Evolutionary conservation across 2,797 vertebrate genomes (phyloP).

Genomic region (Coregonus ussuriensis): DNA sequence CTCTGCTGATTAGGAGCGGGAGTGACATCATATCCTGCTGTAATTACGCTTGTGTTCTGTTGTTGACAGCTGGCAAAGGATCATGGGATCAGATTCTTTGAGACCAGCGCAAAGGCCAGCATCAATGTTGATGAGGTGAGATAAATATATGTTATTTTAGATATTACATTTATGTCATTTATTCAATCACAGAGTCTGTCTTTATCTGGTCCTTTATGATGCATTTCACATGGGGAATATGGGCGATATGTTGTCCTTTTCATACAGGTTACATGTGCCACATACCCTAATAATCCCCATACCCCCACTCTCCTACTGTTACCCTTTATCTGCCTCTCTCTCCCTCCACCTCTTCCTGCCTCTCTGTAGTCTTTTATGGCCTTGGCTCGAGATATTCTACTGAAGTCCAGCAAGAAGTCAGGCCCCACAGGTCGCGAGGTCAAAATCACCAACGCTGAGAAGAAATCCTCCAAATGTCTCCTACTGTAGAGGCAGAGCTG

Average conservation of each 20-base stretch:
- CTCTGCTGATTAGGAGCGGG: slow-evolving; percentile 47
- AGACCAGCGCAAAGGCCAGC: slow-evolving; percentile 94
- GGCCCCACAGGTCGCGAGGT: slow-evolving; percentile 71
- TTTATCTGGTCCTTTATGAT: background rate
- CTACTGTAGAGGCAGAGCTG: slow-evolving; percentile 64
- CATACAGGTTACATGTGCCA: background rate
- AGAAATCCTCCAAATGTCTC: slow-evolving; percentile 77
- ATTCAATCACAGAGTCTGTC: no score
- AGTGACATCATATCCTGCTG: slow-evolving; percentile 26
- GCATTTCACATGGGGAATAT: background rate
- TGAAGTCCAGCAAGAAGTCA: slow-evolving; percentile 79
- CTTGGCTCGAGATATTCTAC: slow-evolving; percentile 87
- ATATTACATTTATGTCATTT: background rate
- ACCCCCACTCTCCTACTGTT: background rate
- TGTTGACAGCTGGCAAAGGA: slow-evolving; percentile 84
- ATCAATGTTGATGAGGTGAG: slow-evolving; percentile 93
- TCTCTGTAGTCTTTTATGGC: slow-evolving; percentile 80
- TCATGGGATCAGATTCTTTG: slow-evolving; percentile 90
- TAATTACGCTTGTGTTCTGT: slow-evolving; percentile 34
- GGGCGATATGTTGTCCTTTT: background rate
- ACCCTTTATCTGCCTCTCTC: slow-evolving; percentile 1
- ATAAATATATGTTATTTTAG: background rate
- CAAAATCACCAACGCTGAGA: slow-evolving; percentile 75
- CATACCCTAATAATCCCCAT: background rate
- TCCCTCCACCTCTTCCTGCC: background rate